Percentiles rank a stretch among this genome's conserved stretches.
phyloP scores from a whole-genome alignment of 2,888 invertebrate species.

The Ptilodon capucinus region DNA sequence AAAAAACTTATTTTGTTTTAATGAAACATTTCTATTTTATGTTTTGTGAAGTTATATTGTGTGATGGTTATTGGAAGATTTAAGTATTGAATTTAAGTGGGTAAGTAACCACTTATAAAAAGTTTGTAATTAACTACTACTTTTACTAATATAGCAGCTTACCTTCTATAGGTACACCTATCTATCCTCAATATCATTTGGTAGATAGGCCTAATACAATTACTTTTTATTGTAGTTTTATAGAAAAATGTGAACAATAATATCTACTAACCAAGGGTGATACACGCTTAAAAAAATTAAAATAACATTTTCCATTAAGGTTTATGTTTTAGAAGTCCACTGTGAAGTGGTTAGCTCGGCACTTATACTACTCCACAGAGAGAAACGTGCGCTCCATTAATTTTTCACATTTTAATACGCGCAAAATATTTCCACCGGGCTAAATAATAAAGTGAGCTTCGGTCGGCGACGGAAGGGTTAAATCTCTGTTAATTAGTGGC shows the following conservation, averaged over 20 bases:
- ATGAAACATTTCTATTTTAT: neutral
- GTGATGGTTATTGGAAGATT: neutral
- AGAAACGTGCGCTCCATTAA: conserved; percentile 63
- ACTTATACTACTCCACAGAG: conserved; percentile 37
- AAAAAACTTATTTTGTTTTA: neutral
- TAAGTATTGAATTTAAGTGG: neutral
- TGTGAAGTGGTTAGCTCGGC: conserved; percentile 1
- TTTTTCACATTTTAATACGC: conserved; percentile 82
- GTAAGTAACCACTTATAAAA: no score
- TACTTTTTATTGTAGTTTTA: neutral
- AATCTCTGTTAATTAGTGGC: conserved; percentile 81
- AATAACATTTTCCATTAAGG: conserved; percentile 22
- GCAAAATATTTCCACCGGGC: conserved; percentile 78
- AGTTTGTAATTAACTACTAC: neutral
- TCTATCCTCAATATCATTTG: neutral
- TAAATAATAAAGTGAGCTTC: conserved; percentile 76
- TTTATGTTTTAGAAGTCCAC: conserved; percentile 9
- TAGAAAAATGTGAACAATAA: neutral
- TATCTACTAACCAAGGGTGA: neutral
- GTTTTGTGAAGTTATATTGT: neutral
- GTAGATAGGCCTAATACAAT: neutral
- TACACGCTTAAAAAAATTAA: neutral
- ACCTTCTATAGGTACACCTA: neutral
- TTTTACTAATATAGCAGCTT: neutral
- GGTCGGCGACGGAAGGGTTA: conserved; percentile 82